These are phyloP conservation scores for Papilio glaucus DNA, from an alignment of 1,140 invertebrate genomes.

Conservation along the genomic window DNA sequence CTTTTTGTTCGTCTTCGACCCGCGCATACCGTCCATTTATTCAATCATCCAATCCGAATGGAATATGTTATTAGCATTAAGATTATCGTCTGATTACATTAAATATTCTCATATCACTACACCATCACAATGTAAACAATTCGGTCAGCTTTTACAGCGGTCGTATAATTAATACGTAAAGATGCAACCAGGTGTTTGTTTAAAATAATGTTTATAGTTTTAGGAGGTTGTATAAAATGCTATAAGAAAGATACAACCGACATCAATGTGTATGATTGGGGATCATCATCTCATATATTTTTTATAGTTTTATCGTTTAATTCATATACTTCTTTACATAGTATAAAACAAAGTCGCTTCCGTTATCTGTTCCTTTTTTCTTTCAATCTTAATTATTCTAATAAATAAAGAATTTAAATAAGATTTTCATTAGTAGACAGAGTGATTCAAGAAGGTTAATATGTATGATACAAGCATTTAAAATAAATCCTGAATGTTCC, in stretches of 20 bases:
- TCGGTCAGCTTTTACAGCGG: conserved; percentile 4
- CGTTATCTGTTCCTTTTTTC: no score
- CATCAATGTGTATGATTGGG: not conserved
- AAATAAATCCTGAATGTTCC: not conserved
- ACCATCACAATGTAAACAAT: not conserved
- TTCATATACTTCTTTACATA: no score
- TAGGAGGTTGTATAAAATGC: not conserved
- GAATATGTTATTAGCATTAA: no score
- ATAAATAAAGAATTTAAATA: no score
- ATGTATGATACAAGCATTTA: not conserved
- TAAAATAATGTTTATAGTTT: conserved; percentile 13
- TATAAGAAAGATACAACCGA: not conserved
- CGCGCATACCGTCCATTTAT: no score
- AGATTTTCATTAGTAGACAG: no score
- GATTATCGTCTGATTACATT: not conserved
- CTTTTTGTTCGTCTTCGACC: no score
- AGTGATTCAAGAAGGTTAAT: no score
- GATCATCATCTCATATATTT: not conserved
- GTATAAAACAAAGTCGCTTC: no score
- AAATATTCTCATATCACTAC: not conserved
- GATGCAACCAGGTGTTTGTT: not conserved
- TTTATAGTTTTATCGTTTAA: not conserved
- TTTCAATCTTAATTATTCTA: no score
- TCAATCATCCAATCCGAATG: no score
- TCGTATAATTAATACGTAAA: not conserved